These are phyloP conservation scores for Mormyrus lacerda DNA, from an alignment of 2,113 vertebrate genomes.

Conservation along the genomic window DNA sequence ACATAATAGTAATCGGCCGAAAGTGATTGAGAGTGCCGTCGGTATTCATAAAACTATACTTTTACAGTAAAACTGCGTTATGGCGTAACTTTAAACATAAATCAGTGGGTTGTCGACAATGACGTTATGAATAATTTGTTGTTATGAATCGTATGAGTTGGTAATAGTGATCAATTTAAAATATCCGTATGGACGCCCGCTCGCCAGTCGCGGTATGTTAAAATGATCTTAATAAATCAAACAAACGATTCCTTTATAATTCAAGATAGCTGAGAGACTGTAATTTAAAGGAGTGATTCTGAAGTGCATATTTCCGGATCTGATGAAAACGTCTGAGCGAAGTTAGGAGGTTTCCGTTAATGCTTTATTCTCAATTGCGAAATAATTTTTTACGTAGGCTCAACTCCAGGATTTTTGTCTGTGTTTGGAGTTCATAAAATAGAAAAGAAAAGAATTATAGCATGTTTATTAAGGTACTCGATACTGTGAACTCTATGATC, in stretches of 20 bases:
- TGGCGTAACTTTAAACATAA: neutral
- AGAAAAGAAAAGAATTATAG: neutral
- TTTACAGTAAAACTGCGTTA: neutral
- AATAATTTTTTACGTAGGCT: neutral
- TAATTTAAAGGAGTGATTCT: neutral
- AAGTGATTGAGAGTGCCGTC: neutral
- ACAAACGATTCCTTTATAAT: neutral
- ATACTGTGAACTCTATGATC: neutral
- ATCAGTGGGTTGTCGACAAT: neutral
- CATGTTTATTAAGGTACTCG: neutral
- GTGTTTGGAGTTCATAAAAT: neutral
- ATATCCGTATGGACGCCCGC: neutral
- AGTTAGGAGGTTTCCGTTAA: neutral
- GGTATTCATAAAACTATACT: neutral
- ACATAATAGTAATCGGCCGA: neutral
- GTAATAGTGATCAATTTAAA: neutral
- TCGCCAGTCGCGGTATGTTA: neutral
- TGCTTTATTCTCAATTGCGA: neutral
- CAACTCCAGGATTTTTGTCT: neutral
- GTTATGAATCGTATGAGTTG: neutral
- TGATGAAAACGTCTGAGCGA: neutral
- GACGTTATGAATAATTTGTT: neutral
- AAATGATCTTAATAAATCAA: neutral
- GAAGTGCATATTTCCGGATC: neutral
- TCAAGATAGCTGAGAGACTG: neutral